Evolutionary conservation across 64 coral and sea anemone genomes (phyloP).

Genomic region (Hydrozoanthus tunicans): DNA sequence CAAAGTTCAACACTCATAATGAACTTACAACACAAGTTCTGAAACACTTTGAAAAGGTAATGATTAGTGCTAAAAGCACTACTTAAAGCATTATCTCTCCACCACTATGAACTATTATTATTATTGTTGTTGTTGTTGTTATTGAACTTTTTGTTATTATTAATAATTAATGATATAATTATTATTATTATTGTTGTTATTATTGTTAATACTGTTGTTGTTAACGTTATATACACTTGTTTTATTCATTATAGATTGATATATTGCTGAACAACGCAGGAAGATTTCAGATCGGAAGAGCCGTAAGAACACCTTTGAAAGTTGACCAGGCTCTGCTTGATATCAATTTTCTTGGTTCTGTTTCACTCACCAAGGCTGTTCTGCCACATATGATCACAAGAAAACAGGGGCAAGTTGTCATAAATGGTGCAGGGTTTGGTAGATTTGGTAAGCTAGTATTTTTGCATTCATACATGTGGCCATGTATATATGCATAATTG

Average conservation of each 20-base stretch:
- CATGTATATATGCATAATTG: too few relatives aligned
- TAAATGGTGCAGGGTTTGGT: conserved; percentile 11
- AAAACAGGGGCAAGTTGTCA: conserved; percentile 14
- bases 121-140: too few relatives aligned
- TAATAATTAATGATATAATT: too few relatives aligned
- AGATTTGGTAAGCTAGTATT: neutral
- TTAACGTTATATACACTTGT: neutral
- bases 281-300: neutral
- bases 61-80: neutral
- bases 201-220: neutral
- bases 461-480: too few relatives aligned
- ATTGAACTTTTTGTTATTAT: too few relatives aligned
- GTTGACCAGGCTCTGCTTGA: conserved; percentile 17
- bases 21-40: conserved; percentile 25
- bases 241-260: conserved; percentile 9
- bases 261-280: conserved; percentile 43
- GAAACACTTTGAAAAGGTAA: conserved; percentile 64
- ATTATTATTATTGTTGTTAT: too few relatives aligned
- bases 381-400: neutral
- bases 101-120: too few relatives aligned
- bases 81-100: neutral
- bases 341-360: conserved; percentile 4
- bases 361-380: conserved; percentile 22
- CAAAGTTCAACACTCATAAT: conserved; percentile 46
- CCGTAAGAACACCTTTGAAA: conserved; percentile 16